These are phyloP conservation scores for Himalopsyche tibetana DNA, from an alignment of 2,888 invertebrate genomes.

Conservation along the genomic window DNA sequence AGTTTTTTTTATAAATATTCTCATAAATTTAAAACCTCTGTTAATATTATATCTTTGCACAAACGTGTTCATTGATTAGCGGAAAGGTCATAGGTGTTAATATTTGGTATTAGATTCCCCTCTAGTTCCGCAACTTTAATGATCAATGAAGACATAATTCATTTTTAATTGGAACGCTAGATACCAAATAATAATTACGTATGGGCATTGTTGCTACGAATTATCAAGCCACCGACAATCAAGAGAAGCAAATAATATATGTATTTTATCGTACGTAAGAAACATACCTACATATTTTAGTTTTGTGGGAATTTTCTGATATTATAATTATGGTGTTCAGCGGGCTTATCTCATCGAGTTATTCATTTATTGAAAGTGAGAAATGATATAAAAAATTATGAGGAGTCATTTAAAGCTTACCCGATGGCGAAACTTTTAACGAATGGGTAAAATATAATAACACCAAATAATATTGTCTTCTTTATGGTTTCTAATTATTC, in stretches of 20 bases:
- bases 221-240: slow-evolving; percentile 58
- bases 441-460: too few relatives aligned
- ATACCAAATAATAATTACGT: slow-evolving; percentile 49
- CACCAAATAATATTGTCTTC: too few relatives aligned
- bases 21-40: too few relatives aligned
- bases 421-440: too few relatives aligned
- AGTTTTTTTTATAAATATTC: too few relatives aligned
- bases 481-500: too few relatives aligned
- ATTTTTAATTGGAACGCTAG: slow-evolving; percentile 62
- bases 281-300: neutral
- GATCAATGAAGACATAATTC: slow-evolving; percentile 63
- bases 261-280: slow-evolving; percentile 1
- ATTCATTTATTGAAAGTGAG: slow-evolving; percentile 9
- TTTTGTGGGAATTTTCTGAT: slow-evolving; percentile 36
- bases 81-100: slow-evolving; percentile 50
- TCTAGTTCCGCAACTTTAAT: slow-evolving; percentile 49
- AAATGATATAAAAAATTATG: neutral
- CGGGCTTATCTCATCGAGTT: neutral
- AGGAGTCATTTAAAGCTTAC: too few relatives aligned
- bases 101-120: slow-evolving; percentile 50
- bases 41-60: too few relatives aligned
- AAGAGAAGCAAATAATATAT: slow-evolving; percentile 35
- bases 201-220: slow-evolving; percentile 60
- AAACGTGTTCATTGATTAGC: slow-evolving; percentile 24
- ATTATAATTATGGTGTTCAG: slow-evolving; percentile 13